These are phyloP conservation scores for Labeo catla DNA, from an alignment of 2,113 vertebrate species.

Conservation along the genomic window DNA sequence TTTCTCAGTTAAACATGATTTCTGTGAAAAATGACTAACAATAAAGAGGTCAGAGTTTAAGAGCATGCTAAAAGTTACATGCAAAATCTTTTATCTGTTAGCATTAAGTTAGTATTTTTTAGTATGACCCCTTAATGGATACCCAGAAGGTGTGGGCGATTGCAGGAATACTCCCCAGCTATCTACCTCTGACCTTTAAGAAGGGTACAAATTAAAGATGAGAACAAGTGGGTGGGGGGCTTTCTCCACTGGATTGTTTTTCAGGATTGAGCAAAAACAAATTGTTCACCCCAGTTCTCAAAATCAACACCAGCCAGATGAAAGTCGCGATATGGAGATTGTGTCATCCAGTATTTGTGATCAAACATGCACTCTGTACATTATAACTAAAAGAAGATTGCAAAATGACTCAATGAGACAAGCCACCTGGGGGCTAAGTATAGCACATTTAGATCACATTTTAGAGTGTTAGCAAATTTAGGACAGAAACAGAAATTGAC, in stretches of 20 bases:
- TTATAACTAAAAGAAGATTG: background rate
- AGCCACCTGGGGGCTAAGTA: background rate
- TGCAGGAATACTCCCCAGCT: background rate
- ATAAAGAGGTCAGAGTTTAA: background rate
- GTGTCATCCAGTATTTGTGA: too few relatives aligned
- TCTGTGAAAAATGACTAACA: background rate
- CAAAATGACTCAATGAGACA: background rate
- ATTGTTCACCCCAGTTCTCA: background rate
- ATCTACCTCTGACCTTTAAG: constrained; percentile 26
- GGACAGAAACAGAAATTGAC: background rate
- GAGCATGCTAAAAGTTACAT: background rate
- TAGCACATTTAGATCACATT: background rate
- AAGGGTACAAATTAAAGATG: constrained; percentile 15
- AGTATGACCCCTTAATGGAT: constrained; percentile 15
- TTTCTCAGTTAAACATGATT: background rate
- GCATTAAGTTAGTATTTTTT: background rate
- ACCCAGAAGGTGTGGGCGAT: constrained; percentile 22
- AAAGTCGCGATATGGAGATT: background rate
- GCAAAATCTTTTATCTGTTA: background rate
- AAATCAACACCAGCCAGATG: background rate
- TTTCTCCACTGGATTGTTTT: constrained; percentile 26
- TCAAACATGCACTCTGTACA: background rate
- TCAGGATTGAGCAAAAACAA: constrained; percentile 1
- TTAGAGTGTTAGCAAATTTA: background rate
- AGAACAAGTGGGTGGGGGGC: constrained; percentile 23